Evolutionary conservation across 2,797 vertebrate species (phyloP).

Genomic region (Streptopelia turtur): DNA sequence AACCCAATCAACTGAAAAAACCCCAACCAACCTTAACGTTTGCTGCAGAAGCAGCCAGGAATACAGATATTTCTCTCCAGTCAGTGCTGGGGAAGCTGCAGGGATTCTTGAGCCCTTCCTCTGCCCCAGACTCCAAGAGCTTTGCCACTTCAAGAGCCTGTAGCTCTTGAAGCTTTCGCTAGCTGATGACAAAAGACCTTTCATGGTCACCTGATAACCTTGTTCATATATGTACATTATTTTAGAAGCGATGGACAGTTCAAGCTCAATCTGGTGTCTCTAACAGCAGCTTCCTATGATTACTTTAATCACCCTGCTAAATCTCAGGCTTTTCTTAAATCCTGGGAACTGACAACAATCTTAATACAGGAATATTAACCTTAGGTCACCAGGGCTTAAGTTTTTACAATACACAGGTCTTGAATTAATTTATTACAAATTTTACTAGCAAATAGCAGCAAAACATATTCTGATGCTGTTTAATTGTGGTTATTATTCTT

Average conservation of each 20-base stretch:
- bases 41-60: background rate
- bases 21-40: background rate
- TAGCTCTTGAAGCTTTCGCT: background rate
- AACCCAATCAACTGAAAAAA: no score
- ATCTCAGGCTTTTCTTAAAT: conserved; percentile 49
- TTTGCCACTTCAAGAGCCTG: background rate
- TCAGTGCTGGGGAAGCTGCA: background rate
- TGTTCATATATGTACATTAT: conserved; percentile 37
- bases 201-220: conserved; percentile 30
- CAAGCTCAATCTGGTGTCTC: background rate
- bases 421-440: background rate
- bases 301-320: conserved; percentile 28
- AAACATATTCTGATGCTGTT: background rate
- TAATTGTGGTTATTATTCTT: background rate
- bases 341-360: conserved; percentile 3
- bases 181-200: conserved; percentile 9
- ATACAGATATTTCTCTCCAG: background rate
- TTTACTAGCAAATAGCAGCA: background rate
- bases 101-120: background rate
- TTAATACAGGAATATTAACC: conserved; percentile 49
- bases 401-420: conserved; percentile 1
- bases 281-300: conserved; percentile 40
- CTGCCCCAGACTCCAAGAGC: background rate
- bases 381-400: background rate
- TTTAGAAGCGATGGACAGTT: conserved; percentile 23